A percentile compares a stretch with the other conserved stretches of the same genome.
phyloP scores from a whole-genome alignment of 92 coral and sea anemone genomes.

The Bergia sp. region DNA sequence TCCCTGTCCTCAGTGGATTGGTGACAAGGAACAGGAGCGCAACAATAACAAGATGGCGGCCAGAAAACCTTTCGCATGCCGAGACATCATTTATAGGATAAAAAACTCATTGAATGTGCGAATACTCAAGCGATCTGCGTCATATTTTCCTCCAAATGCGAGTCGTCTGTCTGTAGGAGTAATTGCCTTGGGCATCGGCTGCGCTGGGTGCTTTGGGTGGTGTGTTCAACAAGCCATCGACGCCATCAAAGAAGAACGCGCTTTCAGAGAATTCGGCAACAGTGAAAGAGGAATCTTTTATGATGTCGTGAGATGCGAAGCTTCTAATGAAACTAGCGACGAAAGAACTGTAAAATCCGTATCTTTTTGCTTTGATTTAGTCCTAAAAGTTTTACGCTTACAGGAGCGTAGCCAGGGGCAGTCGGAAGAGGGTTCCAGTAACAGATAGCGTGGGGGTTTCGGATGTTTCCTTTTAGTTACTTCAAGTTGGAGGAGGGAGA shows the following conservation, averaged over 20 bases:
- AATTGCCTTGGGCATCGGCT: constrained; percentile 23
- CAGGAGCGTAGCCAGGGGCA: too few relatives aligned
- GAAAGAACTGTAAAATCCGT: neutral
- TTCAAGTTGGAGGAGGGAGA: too few relatives aligned
- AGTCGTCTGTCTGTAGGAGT: neutral
- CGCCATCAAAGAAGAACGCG: neutral
- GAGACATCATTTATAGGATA: neutral
- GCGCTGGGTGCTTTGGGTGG: constrained; percentile 30
- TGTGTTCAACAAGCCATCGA: neutral
- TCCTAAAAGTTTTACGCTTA: too few relatives aligned
- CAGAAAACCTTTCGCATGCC: neutral
- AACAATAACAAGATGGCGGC: neutral
- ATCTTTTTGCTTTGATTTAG: neutral
- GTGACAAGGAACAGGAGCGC: neutral
- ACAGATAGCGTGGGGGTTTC: too few relatives aligned
- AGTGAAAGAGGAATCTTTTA: constrained; percentile 7
- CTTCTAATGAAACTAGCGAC: neutral
- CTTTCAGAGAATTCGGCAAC: neutral
- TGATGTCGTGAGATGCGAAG: constrained; percentile 20
- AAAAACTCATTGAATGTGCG: neutral
- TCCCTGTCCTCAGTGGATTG: constrained; percentile 10
- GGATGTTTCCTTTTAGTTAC: too few relatives aligned
- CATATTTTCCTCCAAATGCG: neutral
- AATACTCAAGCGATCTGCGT: neutral
- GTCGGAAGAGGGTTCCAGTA: too few relatives aligned